Evolutionary conservation across 2,797 vertebrate species (phyloP).

Genomic region (Pampus argenteus): DNA sequence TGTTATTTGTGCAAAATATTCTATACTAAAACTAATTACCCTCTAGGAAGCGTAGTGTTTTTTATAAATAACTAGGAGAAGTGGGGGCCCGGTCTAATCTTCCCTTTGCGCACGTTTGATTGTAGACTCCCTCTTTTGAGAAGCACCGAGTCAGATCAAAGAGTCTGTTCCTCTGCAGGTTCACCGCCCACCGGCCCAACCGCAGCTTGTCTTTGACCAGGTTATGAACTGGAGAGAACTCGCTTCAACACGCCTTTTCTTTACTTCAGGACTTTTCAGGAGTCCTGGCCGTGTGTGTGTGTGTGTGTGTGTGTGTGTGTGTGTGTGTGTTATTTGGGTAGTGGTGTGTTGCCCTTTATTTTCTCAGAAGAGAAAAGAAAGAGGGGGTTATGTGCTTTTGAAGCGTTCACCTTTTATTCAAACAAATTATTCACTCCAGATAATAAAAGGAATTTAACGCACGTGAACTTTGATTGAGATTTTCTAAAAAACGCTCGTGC

Average conservation of each 20-base stretch:
- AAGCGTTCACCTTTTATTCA: slow-evolving; percentile 79
- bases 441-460: slow-evolving; percentile 79
- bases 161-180: slow-evolving; percentile 42
- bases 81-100: slow-evolving; percentile 21
- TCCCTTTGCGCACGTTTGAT: slow-evolving; percentile 17
- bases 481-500: slow-evolving; percentile 39
- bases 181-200: slow-evolving; percentile 57
- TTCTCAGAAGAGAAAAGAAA: slow-evolving; percentile 59
- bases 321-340: background rate
- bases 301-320: slow-evolving; percentile 28
- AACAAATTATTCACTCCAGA: slow-evolving; percentile 77
- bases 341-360: slow-evolving; percentile 67
- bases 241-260: slow-evolving; percentile 74
- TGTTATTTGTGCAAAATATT: background rate
- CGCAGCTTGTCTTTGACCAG: slow-evolving; percentile 63
- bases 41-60: background rate
- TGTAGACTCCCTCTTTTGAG: slow-evolving; percentile 45
- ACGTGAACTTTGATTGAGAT: slow-evolving; percentile 67
- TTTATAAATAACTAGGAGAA: background rate
- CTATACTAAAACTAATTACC: background rate
- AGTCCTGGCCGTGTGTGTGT: slow-evolving; percentile 46
- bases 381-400: slow-evolving; percentile 72
- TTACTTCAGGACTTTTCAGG: slow-evolving; percentile 40
- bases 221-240: slow-evolving; percentile 65
- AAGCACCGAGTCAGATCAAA: slow-evolving; percentile 67